Base-by-base conservation (phyloP, 2,888 invertebrate genomes). In the Rhogogaster chlorosoma region DNA sequence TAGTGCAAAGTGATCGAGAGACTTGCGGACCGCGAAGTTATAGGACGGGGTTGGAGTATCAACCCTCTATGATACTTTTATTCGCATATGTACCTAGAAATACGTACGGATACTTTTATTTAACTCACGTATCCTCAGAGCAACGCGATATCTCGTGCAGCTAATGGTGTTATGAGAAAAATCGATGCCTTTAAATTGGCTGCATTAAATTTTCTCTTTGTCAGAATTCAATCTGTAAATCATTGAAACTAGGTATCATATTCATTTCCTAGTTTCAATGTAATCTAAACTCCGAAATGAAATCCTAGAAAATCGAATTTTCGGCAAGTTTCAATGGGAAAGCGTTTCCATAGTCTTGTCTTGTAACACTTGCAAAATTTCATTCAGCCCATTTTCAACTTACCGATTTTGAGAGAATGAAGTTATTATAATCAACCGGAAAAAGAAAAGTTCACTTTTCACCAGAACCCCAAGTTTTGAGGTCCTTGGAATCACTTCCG, bases 1-100 rank as follows among this genome's bases (percentile, higher is more conserved):
- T 77, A 77, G 77, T 77, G 77, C 77, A 77, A 77, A 77, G 53
- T 53, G 77, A 77, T 77, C 77, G 77, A 53, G 32, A 53, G 53
- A 77, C 77, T 77, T n/a, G 53, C 29, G 32, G 32, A 32, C 77
- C 77, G 26, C 77, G 32, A 77, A 77, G 77, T 77, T 49, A 53
- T 18, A 2, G 29, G 49, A 18, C 32, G 77, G 77, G 77, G 32
- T 5, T 45, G 22, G 45, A 29, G 45, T 45, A 12, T 75, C 45
- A 18, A 42, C 26, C 42, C 12, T 45, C 42, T 12, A 26, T n/a
- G 75, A 75, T 75, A 75, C 45, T 45, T 75, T 49, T 49, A 26
- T 45, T 12, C 61, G 22, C n/a, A n/a, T 15, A 45, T 12, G 45
- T 26, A 26, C 10, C 4, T 26, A 61, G 26, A 26, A 26, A 26